Conservation (phyloP, 2,797 vertebrate genomes). For the Streptopelia turtur region DNA sequence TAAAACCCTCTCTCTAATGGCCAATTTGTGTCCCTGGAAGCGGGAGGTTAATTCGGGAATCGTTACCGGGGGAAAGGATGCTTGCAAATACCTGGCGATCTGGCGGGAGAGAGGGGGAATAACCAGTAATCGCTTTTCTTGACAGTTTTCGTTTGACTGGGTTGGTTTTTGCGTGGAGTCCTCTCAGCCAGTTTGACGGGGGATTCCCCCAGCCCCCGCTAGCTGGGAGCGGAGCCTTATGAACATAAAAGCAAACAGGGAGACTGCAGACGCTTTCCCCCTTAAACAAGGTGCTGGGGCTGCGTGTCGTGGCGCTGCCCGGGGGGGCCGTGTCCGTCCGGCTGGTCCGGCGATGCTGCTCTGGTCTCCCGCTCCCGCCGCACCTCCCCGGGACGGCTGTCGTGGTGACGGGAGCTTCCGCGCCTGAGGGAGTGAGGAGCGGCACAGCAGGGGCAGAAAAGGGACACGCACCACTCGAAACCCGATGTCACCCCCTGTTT, state of each 20-base stretch:
- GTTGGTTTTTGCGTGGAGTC: not conserved
- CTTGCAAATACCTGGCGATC: not conserved
- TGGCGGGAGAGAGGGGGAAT: not conserved
- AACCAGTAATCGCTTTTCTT: not conserved
- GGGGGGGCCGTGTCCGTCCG: not conserved
- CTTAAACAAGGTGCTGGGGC: not conserved
- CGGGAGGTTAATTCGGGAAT: not conserved
- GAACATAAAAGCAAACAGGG: not conserved
- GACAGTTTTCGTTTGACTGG: not conserved
- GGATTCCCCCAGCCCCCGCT: not conserved
- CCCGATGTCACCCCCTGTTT: not conserved
- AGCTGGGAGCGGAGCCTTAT: not conserved
- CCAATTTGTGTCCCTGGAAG: not conserved
- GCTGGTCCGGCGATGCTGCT: not conserved
- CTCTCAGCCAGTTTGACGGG: not conserved
- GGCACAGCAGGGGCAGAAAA: not conserved
- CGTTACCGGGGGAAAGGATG: constrained; percentile 24
- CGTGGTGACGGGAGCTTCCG: not conserved
- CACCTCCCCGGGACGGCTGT: not conserved
- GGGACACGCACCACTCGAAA: not conserved
- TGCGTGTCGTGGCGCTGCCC: not conserved
- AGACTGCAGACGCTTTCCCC: not conserved
- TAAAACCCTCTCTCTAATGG: not conserved
- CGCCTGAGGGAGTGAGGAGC: not conserved
- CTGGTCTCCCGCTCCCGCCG: not conserved